These are phyloP conservation scores for Euplexia lucipara DNA, from an alignment of 2,888 invertebrate genomes.

Conservation along the genomic window DNA sequence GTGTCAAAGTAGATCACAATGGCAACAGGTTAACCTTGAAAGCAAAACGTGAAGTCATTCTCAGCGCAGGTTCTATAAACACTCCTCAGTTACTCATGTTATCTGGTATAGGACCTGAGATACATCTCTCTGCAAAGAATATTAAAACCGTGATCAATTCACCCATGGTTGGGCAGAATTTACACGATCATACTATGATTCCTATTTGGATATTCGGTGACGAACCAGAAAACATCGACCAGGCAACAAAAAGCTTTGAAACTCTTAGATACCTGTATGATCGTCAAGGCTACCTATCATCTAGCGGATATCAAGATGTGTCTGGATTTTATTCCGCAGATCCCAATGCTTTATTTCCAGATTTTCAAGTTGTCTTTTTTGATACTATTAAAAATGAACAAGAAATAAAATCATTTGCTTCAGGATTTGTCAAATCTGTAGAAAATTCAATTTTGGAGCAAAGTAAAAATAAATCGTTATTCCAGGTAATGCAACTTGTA, in stretches of 20 bases:
- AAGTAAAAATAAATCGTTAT: constrained; percentile 39
- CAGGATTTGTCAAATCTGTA: constrained; percentile 38
- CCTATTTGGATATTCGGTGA: constrained; percentile 37
- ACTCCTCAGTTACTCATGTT: constrained; percentile 58
- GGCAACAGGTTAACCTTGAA: constrained; percentile 22
- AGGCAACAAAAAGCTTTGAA: constrained; percentile 27
- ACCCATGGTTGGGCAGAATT: constrained; percentile 55
- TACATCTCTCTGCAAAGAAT: constrained; percentile 39
- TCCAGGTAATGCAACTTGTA: constrained; percentile 6
- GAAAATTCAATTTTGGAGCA: constrained; percentile 45
- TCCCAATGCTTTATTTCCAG: constrained; percentile 21
- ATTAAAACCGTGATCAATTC: constrained; percentile 42
- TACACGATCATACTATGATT: constrained; percentile 50
- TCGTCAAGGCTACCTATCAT: constrained; percentile 44
- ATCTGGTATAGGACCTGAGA: constrained; percentile 58
- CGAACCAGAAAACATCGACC: not conserved
- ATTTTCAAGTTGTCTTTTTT: constrained; percentile 23
- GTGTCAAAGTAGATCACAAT: constrained; percentile 40
- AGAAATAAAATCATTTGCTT: constrained; percentile 27
- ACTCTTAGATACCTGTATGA: constrained; percentile 44
- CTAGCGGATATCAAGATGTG: not conserved
- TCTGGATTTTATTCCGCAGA: constrained; percentile 35
- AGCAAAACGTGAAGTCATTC: constrained; percentile 52
- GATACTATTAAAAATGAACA: constrained; percentile 7
- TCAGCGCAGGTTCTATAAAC: constrained; percentile 52